These are phyloP conservation scores for Pararge aegeria DNA, from an alignment of 1,140 invertebrate genomes.

Conservation along the genomic window DNA sequence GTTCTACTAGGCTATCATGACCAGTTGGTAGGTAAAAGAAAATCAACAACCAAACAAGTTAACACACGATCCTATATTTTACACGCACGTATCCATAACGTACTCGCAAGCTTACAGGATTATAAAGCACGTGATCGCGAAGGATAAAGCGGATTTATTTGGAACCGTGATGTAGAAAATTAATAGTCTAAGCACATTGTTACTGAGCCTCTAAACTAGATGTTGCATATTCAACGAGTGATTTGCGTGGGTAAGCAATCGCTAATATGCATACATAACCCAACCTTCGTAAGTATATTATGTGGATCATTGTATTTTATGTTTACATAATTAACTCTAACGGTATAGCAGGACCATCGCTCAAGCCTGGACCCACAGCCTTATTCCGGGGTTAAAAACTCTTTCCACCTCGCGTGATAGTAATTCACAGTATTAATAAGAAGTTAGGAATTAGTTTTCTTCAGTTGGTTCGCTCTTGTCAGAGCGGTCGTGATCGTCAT, in stretches of 20 bases:
- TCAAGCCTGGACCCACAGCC: no score
- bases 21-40: no score
- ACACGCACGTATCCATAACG: slow-evolving; percentile 12
- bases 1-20: no score
- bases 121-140: slow-evolving; percentile 25
- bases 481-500: no score
- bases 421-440: no score
- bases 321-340: no score
- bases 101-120: slow-evolving; percentile 14
- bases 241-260: slow-evolving; percentile 31
- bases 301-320: neutral
- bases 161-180: slow-evolving; percentile 56
- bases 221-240: slow-evolving; percentile 64
- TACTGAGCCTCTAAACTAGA: slow-evolving; percentile 71
- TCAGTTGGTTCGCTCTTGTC: no score
- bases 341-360: no score
- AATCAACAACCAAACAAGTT: neutral
- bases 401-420: no score
- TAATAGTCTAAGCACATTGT: slow-evolving; percentile 75
- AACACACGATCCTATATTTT: neutral
- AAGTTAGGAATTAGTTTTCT: no score
- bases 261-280: slow-evolving; percentile 28
- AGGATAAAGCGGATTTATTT: slow-evolving; percentile 57
- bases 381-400: no score
- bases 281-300: slow-evolving; percentile 22